These are phyloP conservation scores for Thera obeliscata DNA, from an alignment of 2,888 invertebrate species.

Conservation along the genomic window DNA sequence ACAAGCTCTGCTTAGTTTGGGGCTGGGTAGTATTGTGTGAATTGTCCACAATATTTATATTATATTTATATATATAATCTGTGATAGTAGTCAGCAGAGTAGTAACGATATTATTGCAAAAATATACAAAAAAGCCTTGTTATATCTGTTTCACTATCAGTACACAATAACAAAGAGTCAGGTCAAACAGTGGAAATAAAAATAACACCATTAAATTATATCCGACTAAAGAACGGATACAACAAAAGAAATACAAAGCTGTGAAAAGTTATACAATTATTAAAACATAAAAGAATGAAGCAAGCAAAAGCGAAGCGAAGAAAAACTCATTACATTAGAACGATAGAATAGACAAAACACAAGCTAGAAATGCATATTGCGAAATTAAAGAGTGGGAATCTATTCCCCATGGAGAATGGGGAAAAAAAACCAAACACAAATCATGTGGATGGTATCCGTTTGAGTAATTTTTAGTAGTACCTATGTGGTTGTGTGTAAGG, in stretches of 20 bases:
- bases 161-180: not conserved
- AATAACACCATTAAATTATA: not conserved
- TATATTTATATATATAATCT: too few species aligned
- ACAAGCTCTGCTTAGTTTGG: too few species aligned
- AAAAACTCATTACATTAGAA: constrained; percentile 30
- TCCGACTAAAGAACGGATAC: not conserved
- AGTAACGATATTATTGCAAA: too few species aligned
- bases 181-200: not conserved
- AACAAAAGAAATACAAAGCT: not conserved
- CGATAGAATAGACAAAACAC: constrained; percentile 23
- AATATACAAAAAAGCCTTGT: too few species aligned
- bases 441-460: constrained; percentile 2
- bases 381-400: constrained; percentile 30
- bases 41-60: too few species aligned
- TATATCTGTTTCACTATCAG: not conserved
- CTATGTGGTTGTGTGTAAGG: too few species aligned
- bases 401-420: constrained; percentile 28
- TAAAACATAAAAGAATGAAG: constrained; percentile 12
- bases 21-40: too few species aligned
- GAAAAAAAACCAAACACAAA: constrained; percentile 32
- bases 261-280: not conserved
- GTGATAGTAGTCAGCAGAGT: too few species aligned
- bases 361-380: constrained; percentile 33
- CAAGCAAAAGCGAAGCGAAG: not conserved
- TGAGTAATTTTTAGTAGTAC: too few species aligned